These are phyloP conservation scores for Ptilonorhynchus violaceus DNA, from an alignment of 2,113 vertebrate genomes.

Conservation along the genomic window DNA sequence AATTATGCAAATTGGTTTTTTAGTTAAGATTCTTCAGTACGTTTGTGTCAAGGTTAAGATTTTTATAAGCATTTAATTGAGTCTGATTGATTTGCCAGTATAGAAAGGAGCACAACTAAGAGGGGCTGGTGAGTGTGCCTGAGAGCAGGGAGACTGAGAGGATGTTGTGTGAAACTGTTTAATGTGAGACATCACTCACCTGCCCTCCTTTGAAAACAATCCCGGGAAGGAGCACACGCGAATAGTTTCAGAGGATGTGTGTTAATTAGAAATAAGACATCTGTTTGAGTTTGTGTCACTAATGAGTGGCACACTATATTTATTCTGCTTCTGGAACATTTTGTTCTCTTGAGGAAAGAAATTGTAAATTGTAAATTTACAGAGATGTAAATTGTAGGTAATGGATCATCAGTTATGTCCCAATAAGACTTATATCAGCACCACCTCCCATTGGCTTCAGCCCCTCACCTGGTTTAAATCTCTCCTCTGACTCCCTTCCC, in stretches of 20 bases:
- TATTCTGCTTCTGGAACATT: constrained; percentile 12
- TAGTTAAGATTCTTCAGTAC: neutral
- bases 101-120: neutral
- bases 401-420: neutral
- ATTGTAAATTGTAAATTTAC: no score
- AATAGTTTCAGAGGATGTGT: neutral
- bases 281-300: constrained; percentile 14
- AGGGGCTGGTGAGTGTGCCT: neutral
- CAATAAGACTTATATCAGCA: neutral
- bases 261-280: constrained; percentile 45
- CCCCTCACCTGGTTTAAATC: neutral
- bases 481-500: neutral
- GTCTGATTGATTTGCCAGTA: neutral
- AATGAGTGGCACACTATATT: neutral
- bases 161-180: neutral
- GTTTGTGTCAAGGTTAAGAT: neutral
- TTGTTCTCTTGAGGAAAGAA: neutral
- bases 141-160: neutral
- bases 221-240: neutral
- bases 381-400: neutral
- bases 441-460: neutral
- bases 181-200: neutral
- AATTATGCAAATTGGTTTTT: neutral
- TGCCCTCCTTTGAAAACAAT: neutral
- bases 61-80: neutral